Conservation (phyloP, 2,113 vertebrate genomes). For the Vicugna pacos region DNA sequence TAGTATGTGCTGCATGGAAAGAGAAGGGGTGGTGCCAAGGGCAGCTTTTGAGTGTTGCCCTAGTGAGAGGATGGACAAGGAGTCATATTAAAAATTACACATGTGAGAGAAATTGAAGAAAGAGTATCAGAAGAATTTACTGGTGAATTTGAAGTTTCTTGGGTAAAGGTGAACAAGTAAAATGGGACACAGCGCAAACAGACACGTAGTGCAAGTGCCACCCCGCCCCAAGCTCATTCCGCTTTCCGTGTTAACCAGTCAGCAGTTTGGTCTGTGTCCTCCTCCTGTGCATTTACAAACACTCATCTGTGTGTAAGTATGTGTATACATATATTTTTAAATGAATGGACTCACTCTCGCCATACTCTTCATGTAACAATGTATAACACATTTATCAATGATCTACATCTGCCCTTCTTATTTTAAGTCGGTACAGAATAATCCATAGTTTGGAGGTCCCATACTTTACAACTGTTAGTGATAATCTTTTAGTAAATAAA, state of each 20-base stretch:
- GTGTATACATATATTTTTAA: neutral
- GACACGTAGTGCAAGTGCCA: neutral
- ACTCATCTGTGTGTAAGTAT: neutral
- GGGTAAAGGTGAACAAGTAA: neutral
- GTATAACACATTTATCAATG: neutral
- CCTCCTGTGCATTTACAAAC: neutral
- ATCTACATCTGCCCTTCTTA: neutral
- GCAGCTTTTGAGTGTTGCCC: neutral
- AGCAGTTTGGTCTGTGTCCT: neutral
- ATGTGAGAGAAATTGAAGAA: neutral
- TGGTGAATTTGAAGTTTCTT: slow-evolving; percentile 1
- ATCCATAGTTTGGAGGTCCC: neutral
- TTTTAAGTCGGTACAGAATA: neutral
- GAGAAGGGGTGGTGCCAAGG: neutral
- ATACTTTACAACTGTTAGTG: slow-evolving; percentile 5
- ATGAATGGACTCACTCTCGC: neutral
- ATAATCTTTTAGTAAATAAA: slow-evolving; percentile 17
- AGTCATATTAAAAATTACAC: neutral
- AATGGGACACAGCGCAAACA: neutral
- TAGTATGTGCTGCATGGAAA: neutral
- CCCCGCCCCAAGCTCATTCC: too few relatives aligned
- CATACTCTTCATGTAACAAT: neutral
- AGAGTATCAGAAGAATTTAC: neutral
- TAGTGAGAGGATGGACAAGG: slow-evolving; percentile 12
- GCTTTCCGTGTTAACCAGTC: neutral